Evolutionary conservation across 2,113 vertebrate genomes (phyloP).

Genomic region (Gila orcuttii): DNA sequence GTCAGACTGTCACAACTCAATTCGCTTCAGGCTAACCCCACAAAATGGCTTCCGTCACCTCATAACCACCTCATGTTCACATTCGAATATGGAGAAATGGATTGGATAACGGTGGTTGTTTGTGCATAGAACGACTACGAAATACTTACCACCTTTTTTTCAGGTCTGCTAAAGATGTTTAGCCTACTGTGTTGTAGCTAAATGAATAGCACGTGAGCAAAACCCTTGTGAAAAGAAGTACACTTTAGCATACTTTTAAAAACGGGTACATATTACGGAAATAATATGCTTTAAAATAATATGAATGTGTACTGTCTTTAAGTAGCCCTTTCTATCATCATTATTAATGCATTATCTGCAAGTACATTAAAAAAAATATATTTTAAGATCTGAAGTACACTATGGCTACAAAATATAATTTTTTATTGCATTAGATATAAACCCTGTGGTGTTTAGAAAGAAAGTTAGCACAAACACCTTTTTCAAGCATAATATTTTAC

Average conservation of each 20-base stretch:
- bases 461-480: not conserved
- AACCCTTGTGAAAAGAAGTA: no score
- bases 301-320: no score
- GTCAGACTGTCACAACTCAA: conserved; percentile 58
- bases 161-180: no score
- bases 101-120: not conserved
- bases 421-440: not conserved
- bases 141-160: not conserved
- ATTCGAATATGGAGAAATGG: not conserved
- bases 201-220: no score
- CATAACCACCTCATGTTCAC: not conserved
- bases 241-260: no score
- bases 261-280: no score
- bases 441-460: not conserved
- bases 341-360: no score
- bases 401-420: not conserved
- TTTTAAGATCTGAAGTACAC: not conserved
- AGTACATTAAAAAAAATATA: no score
- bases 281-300: no score
- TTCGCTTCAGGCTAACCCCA: conserved; percentile 26
- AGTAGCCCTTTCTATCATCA: no score
- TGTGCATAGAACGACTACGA: not conserved
- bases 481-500: not conserved
- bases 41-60: not conserved
- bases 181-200: no score